These are phyloP conservation scores for Eclectus roratus DNA, from an alignment of 2,113 vertebrate species.

Conservation along the genomic window DNA sequence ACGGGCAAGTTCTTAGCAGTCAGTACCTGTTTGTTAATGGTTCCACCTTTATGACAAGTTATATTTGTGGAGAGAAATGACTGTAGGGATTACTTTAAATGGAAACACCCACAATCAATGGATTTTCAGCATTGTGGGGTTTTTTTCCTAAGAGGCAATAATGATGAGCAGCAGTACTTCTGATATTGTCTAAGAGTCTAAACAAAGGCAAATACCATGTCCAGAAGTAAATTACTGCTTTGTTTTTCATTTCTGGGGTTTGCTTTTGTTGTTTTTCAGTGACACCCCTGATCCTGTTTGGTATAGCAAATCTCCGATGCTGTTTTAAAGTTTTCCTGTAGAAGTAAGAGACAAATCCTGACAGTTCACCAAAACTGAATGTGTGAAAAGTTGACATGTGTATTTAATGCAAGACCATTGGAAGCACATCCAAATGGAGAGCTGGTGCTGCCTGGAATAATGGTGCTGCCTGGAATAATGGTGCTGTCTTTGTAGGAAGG, in stretches of 20 bases:
- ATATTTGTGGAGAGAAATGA: background rate
- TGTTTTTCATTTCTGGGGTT: background rate
- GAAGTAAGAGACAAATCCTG: background rate
- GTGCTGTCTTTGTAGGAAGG: background rate
- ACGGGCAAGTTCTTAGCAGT: background rate
- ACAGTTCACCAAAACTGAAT: background rate
- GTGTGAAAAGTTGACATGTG: background rate
- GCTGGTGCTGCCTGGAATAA: background rate
- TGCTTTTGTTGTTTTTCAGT: background rate
- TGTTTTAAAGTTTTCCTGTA: background rate
- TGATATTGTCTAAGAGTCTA: background rate
- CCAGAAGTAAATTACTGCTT: background rate
- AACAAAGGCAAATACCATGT: background rate
- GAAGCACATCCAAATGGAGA: background rate
- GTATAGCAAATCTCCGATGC: background rate
- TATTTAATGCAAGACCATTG: background rate
- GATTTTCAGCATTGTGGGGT: background rate
- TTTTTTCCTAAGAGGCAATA: background rate
- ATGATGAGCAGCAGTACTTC: background rate
- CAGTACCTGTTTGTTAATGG: background rate
- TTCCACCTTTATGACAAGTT: background rate
- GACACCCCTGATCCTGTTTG: background rate
- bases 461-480: background rate
- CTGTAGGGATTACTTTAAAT: background rate
- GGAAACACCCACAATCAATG: background rate